Base-by-base conservation (phyloP, 2,797 vertebrate genomes). In the Neoniphon sammara region DNA sequence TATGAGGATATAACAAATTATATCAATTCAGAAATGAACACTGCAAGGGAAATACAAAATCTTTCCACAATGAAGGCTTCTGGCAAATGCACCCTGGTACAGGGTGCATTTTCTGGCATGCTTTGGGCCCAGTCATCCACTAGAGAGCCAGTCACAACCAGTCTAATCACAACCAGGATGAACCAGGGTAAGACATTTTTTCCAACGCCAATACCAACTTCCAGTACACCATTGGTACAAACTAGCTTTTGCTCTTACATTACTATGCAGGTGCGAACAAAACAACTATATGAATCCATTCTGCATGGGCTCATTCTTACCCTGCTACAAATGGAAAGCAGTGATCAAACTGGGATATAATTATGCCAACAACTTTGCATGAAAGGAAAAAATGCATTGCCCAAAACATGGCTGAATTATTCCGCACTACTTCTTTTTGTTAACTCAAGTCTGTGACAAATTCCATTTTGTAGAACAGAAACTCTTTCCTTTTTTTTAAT, bases 11-110 rank as follows among this genome's bases (percentile, higher is more conserved):
- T 61, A 5, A 31, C 21, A 2, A 12, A 30, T 23, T 56, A 14
- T 31, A 7, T 36, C 17, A n/a, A 57, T 57, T 66, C 34, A 65
- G 44, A 62, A 68, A 46, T 17, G 21, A 34, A 63, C 68, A 65
- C 54, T 15, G 44, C 27, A 69, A 74, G 31, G 44, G 74, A 67
- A 75, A 60, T 54, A 75, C 54, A 18, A 25, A 54, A 70, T 69
- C 18, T 73, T 31, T 66, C 54, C 49, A 49, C 4, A 15, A 30
- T 17, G 11, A 63, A 39, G 34, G 25, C 56, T 31, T 73, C 42
- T 53, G 64, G 68, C 56, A 74, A 75, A 63, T 58, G 61, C 59
- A 57, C n/a, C 55, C 34, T 50, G 47, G 46, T 18, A 58, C 46
- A 52, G 14, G 0, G 6, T 46, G 20, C 8, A 34, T 31, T 58